Percentiles rank a stretch among this genome's conserved stretches.
Evolutionary conservation across 2,797 vertebrate genomes (phyloP).

Genomic region (Centroberyx gerrardi): DNA sequence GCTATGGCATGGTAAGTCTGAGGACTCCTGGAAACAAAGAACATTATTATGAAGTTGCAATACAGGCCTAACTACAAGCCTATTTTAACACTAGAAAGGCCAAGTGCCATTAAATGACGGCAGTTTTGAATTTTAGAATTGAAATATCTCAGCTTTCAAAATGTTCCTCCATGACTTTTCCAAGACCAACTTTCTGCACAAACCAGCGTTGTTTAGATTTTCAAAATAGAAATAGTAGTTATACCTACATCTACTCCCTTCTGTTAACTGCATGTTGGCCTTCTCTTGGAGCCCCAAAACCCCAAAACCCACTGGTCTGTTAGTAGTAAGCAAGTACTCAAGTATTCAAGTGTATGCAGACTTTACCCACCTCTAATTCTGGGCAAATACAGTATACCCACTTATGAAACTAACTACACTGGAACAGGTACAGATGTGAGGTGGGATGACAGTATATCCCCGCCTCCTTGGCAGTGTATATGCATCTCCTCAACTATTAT

Average conservation of each 20-base stretch:
- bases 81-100: no score
- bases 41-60: conserved; percentile 12
- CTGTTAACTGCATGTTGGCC: no score
- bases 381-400: neutral
- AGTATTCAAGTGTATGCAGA: neutral
- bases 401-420: neutral
- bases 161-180: neutral
- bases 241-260: no score
- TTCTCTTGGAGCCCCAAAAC: no score
- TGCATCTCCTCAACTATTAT: neutral
- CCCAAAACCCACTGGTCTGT: no score
- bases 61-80: neutral
- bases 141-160: neutral
- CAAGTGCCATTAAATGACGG: no score
- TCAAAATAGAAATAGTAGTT: no score
- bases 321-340: no score
- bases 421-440: neutral
- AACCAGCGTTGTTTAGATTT: neutral
- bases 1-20: conserved; percentile 19
- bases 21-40: conserved; percentile 63
- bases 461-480: neutral
- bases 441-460: neutral
- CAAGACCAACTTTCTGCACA: neutral
- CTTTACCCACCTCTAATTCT: neutral
- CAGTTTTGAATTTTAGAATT: no score